Percentiles rank a stretch among this genome's conserved stretches.
These are phyloP conservation scores for Himalopsyche japonica DNA, from an alignment of 2,888 invertebrate genomes.

Conservation along the genomic window DNA sequence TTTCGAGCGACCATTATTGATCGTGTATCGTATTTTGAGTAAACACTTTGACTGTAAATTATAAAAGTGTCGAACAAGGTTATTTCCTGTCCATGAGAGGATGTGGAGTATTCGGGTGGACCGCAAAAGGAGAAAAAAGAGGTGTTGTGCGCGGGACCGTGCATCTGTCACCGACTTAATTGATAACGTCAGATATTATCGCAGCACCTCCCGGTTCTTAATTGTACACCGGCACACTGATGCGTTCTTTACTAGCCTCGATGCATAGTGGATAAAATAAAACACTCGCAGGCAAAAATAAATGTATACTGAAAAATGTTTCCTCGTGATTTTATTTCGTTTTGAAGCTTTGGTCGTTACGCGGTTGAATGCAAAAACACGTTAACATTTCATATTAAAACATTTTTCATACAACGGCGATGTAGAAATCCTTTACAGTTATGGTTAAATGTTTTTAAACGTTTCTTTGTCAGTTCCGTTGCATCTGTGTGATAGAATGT, in stretches of 20 bases:
- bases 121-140: constrained; percentile 8
- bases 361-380: no score
- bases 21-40: background rate
- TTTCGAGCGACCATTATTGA: no score
- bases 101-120: background rate
- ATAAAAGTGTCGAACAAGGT: background rate
- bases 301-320: no score
- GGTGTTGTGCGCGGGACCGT: constrained; percentile 15
- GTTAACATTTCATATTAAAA: no score
- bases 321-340: no score
- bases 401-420: no score
- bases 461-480: no score
- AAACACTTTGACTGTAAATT: background rate
- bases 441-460: no score
- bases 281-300: background rate
- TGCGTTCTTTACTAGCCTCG: background rate
- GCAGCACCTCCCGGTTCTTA: constrained; percentile 37
- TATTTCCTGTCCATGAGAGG: background rate
- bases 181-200: constrained; percentile 39
- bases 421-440: no score
- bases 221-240: constrained; percentile 29
- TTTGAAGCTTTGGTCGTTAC: no score
- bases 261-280: background rate
- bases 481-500: no score
- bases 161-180: constrained; percentile 37